Conservation (phyloP, 2,797 vertebrate species). For the Natrix natrix region DNA sequence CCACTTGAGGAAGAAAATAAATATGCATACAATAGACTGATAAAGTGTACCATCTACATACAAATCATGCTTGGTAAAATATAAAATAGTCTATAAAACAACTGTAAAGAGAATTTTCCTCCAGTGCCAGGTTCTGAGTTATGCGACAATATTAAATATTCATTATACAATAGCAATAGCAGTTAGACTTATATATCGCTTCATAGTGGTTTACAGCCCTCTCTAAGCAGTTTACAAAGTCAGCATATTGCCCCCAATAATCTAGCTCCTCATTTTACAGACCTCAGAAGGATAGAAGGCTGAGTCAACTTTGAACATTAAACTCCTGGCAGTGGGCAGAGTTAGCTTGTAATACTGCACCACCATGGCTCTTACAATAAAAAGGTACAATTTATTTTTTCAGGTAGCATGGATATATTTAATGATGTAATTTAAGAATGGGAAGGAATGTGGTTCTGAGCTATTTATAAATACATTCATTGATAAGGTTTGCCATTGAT, state of each 20-base stretch:
- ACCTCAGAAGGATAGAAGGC: background rate
- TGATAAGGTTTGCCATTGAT: background rate
- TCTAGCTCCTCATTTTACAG: background rate
- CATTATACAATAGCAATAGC: background rate
- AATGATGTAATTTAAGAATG: background rate
- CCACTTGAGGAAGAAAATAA: background rate
- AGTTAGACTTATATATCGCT: background rate
- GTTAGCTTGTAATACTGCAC: background rate
- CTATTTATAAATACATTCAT: background rate
- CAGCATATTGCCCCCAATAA: background rate
- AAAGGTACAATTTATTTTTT: conserved; percentile 28
- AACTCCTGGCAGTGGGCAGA: background rate
- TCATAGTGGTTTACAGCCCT: background rate
- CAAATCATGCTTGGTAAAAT: conserved; percentile 27
- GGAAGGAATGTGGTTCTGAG: background rate
- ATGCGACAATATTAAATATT: background rate
- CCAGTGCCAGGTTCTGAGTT: background rate
- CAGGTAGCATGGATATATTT: background rate
- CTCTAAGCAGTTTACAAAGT: background rate
- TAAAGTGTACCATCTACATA: background rate
- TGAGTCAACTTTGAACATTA: background rate
- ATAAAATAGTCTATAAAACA: conserved; percentile 18
- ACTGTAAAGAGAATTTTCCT: background rate
- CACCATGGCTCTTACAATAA: background rate
- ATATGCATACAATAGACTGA: background rate